Conservation (phyloP, 2,113 vertebrate genomes). For the Ceyx melanurus region DNA sequence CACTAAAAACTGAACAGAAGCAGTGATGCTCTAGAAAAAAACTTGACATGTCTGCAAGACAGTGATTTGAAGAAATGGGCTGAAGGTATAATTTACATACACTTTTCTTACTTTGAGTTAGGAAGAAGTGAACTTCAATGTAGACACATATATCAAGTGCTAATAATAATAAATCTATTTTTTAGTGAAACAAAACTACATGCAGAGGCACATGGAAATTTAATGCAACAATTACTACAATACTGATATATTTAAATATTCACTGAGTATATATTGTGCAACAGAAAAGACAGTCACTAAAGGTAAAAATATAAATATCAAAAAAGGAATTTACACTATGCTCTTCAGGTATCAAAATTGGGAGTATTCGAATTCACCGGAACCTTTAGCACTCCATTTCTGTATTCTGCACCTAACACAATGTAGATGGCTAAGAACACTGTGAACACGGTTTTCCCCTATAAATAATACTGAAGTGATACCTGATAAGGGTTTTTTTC, state of each 20-base stretch:
- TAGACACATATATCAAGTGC: neutral
- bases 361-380: neutral
- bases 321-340: neutral
- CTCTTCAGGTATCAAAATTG: neutral
- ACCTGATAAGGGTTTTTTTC: neutral
- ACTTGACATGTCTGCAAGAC: neutral
- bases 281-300: neutral
- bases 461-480: neutral
- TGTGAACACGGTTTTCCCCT: neutral
- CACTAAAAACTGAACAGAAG: neutral
- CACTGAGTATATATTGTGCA: neutral
- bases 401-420: neutral
- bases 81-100: neutral
- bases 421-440: neutral
- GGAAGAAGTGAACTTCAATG: neutral
- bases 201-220: neutral
- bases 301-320: neutral
- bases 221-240: neutral
- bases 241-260: neutral
- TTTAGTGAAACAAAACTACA: neutral
- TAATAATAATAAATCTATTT: neutral
- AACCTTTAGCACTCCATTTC: neutral
- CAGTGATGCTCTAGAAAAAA: neutral
- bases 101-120: neutral
- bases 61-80: neutral